Percentiles rank a stretch among this genome's conserved stretches.
Evolutionary conservation across 2,888 invertebrate species (phyloP).

Genomic region (Ptychoptera albimana): DNA sequence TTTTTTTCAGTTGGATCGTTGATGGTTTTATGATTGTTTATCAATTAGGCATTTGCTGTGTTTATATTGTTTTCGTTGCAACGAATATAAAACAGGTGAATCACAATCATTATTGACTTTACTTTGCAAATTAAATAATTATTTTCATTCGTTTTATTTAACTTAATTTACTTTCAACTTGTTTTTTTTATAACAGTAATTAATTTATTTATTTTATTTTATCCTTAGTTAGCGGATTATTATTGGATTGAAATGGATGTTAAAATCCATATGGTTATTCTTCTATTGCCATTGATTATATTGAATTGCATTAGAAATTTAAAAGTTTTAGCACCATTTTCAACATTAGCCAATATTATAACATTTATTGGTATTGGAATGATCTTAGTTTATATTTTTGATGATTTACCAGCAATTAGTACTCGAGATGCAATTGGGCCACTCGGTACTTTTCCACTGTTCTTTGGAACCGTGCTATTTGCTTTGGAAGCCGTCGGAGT

Average conservation of each 20-base stretch:
- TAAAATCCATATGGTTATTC: conserved; percentile 46
- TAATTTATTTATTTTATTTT: conserved; percentile 8
- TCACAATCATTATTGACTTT: conserved; percentile 1
- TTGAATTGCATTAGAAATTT: conserved; percentile 60
- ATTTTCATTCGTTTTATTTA: no score
- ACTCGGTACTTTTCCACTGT: conserved; percentile 49
- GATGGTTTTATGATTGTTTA: conserved; percentile 60
- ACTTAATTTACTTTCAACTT: no score
- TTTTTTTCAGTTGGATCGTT: conserved; percentile 41
- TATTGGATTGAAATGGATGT: conserved; percentile 30
- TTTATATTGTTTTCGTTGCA: conserved; percentile 67
- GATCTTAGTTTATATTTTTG: conserved; percentile 53
- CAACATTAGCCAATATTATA: conserved; percentile 63
- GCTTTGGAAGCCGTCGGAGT: conserved; percentile 73
- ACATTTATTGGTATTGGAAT: conserved; percentile 62
- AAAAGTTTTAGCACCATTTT: conserved; percentile 68
- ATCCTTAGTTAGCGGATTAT: conserved; percentile 34
- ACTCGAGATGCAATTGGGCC: conserved; percentile 34
- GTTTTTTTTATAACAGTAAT: conserved; percentile 1
- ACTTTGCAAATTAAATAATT: no score
- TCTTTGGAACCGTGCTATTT: conserved; percentile 81
- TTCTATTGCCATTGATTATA: conserved; percentile 48
- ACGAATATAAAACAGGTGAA: conserved; percentile 44
- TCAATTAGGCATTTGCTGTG: conserved; percentile 78
- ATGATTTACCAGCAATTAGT: conserved; percentile 39